Conservation (phyloP, 2,113 vertebrate species). For the Leucopternis melanops region DNA sequence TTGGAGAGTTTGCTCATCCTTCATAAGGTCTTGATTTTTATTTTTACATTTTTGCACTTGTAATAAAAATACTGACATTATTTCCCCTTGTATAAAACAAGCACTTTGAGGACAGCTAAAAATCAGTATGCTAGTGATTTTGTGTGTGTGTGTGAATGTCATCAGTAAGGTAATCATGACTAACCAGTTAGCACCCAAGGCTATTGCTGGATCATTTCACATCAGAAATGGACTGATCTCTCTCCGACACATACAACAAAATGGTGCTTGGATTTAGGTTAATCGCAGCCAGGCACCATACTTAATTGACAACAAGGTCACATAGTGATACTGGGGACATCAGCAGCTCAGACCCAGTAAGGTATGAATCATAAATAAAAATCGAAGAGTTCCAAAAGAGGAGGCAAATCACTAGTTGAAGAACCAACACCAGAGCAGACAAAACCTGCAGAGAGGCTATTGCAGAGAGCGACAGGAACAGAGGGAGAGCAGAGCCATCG, state of each 20-base stretch:
- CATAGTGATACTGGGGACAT: fast-evolving
- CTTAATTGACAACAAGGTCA: neutral
- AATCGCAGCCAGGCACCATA: neutral
- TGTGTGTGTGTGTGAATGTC: neutral
- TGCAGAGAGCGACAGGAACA: neutral
- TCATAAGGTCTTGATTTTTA: neutral
- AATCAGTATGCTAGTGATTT: neutral
- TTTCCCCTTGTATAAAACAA: neutral
- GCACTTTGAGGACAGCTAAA: neutral
- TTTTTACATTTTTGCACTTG: neutral
- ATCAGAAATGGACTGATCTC: neutral
- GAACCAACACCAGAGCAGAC: neutral
- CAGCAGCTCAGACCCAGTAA: neutral
- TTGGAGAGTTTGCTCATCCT: neutral
- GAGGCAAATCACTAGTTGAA: fast-evolving
- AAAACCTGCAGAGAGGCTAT: neutral
- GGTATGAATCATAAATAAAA: fast-evolving
- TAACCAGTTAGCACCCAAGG: neutral
- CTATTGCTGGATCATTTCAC: neutral
- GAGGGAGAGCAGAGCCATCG: neutral
- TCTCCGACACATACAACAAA: neutral
- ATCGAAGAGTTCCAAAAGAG: neutral
- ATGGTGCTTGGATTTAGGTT: neutral
- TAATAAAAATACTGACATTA: neutral
- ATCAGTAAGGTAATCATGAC: neutral